phyloP scores from a whole-genome alignment of 2,888 invertebrate genomes.

The Apomyelois bistriatella region DNA sequence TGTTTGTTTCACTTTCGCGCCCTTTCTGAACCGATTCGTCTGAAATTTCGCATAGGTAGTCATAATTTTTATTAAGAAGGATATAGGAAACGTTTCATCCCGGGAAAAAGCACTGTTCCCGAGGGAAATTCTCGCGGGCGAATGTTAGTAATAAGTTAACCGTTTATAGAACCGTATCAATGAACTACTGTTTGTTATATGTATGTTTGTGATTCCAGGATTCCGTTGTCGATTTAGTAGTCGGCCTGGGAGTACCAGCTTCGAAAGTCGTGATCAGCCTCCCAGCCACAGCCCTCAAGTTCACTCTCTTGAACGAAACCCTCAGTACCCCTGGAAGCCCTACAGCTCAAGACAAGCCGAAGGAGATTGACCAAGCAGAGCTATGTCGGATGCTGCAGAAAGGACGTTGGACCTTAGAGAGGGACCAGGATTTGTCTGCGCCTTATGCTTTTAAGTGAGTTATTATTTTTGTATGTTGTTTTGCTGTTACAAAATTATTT shows the following conservation, averaged over 20 bases:
- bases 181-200: too few relatives aligned
- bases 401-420: slow-evolving; percentile 85
- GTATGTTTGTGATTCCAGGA: slow-evolving; percentile 76
- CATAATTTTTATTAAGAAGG: too few relatives aligned
- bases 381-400: slow-evolving; percentile 80
- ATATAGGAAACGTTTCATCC: too few relatives aligned
- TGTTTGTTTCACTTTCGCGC: too few relatives aligned
- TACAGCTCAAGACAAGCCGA: slow-evolving; percentile 77
- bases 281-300: slow-evolving; percentile 84
- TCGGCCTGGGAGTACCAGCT: slow-evolving; percentile 85
- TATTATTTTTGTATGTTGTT: not conserved
- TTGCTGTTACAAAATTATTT: not conserved
- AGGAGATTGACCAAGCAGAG: slow-evolving; percentile 79
- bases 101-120: too few relatives aligned
- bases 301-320: slow-evolving; percentile 81
- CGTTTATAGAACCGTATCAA: too few relatives aligned
- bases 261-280: slow-evolving; percentile 85
- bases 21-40: too few relatives aligned
- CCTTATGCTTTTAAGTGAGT: slow-evolving; percentile 86
- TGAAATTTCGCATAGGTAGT: too few relatives aligned
- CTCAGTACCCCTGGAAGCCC: slow-evolving; percentile 86
- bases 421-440: slow-evolving; percentile 88
- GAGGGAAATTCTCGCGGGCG: too few relatives aligned
- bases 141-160: too few relatives aligned
- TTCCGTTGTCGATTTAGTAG: slow-evolving; percentile 86